A percentile compares a stretch with the other conserved stretches of the same genome.
Evolutionary conservation across 2,113 vertebrate species (phyloP).

Genomic region (Sinocyclocheilus anshuiensis): DNA sequence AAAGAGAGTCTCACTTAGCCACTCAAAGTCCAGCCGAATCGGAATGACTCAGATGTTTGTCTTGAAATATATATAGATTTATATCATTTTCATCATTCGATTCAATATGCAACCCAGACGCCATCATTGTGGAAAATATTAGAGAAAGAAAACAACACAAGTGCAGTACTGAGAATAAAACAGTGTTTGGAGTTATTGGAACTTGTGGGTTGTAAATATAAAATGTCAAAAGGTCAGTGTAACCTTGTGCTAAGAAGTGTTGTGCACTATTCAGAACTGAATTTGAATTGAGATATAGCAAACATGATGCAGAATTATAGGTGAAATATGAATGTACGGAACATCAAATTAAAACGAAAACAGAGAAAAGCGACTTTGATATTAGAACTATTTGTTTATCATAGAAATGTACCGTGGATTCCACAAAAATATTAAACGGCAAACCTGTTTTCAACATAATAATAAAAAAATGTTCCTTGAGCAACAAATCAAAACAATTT

Average conservation of each 20-base stretch:
- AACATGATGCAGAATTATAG: neutral
- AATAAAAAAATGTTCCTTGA: neutral
- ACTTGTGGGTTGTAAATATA: neutral
- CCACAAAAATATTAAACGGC: neutral
- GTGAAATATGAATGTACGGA: neutral
- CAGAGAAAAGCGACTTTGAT: too few relatives aligned
- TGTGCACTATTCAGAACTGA: neutral
- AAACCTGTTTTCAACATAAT: neutral
- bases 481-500: neutral
- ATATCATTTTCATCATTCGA: conserved; percentile 5
- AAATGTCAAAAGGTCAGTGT: neutral
- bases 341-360: neutral
- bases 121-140: neutral
- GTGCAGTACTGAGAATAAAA: neutral
- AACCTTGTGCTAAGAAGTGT: neutral
- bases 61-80: conserved; percentile 28
- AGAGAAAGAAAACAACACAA: conserved; percentile 24
- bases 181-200: neutral
- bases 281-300: neutral
- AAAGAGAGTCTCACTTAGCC: conserved; percentile 57
- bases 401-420: neutral
- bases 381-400: neutral
- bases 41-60: conserved; percentile 42
- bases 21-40: conserved; percentile 43
- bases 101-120: conserved; percentile 29